Percentiles rank a stretch among this genome's conserved stretches.
Conservation (phyloP, 2,888 invertebrate genomes). For the Eupithecia abbreviata region DNA sequence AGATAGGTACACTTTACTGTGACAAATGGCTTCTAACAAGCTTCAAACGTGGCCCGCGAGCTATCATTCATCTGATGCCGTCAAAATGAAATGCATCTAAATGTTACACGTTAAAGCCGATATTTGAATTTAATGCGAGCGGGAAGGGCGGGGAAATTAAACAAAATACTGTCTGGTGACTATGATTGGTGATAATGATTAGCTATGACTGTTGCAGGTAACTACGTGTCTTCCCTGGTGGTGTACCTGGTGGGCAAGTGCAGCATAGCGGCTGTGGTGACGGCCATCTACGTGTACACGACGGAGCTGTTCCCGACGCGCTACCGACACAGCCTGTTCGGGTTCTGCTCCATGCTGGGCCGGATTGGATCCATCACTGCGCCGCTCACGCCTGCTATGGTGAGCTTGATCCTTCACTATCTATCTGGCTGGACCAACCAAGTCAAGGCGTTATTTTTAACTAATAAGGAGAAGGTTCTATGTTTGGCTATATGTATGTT, state of each 20-base stretch:
- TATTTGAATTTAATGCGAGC: background rate
- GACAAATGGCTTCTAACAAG: too few species aligned
- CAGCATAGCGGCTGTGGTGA: conserved; percentile 84
- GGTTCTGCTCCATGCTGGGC: conserved; percentile 86
- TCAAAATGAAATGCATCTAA: too few species aligned
- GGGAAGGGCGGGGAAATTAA: background rate
- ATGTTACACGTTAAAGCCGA: too few species aligned
- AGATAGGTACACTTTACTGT: too few species aligned
- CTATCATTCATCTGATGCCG: too few species aligned
- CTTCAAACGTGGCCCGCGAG: too few species aligned
- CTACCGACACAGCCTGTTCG: conserved; percentile 84
- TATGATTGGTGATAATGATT: background rate
- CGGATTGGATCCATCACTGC: conserved; percentile 86
- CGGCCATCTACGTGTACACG: conserved; percentile 85
- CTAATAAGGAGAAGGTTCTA: too few species aligned
- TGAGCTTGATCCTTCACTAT: conserved; percentile 54
- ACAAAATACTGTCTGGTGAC: background rate
- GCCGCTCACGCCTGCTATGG: conserved; percentile 86
- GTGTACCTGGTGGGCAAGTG: conserved; percentile 84
- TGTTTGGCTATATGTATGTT: too few species aligned
- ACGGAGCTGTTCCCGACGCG: conserved; percentile 87
- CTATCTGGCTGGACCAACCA: too few species aligned
- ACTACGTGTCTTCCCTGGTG: conserved; percentile 61
- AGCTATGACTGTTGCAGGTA: conserved; percentile 42
- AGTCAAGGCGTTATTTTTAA: too few species aligned